Evolutionary conservation across 1,140 invertebrate species (phyloP).

Genomic region (Lepeophtheirus salmonis): DNA sequence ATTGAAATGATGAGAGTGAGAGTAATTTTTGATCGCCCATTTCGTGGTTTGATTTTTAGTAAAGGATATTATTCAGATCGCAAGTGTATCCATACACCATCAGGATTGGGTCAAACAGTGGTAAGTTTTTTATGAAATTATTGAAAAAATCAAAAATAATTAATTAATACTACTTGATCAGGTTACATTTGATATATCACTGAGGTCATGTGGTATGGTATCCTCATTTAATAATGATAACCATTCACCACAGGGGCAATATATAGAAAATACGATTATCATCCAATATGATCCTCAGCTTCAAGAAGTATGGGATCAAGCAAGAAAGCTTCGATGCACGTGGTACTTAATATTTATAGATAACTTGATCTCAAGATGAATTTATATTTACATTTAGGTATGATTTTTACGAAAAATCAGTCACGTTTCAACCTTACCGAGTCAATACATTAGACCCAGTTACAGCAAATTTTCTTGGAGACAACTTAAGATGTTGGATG

Average conservation of each 20-base stretch:
- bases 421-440: slow-evolving; percentile 77
- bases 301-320: slow-evolving; percentile 62
- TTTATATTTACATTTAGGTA: slow-evolving; percentile 31
- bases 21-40: too few relatives aligned
- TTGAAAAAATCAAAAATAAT: not conserved
- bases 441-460: slow-evolving; percentile 84
- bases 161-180: slow-evolving; percentile 41
- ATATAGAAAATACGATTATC: slow-evolving; percentile 85
- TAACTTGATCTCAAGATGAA: not conserved
- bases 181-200: slow-evolving; percentile 37
- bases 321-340: slow-evolving; percentile 62
- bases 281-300: slow-evolving; percentile 86
- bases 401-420: slow-evolving; percentile 81
- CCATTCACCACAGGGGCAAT: slow-evolving; percentile 51
- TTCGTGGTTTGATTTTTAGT: too few relatives aligned
- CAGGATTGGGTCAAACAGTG: slow-evolving; percentile 44
- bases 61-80: too few relatives aligned
- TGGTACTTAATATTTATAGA: slow-evolving; percentile 40
- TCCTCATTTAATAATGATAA: slow-evolving; percentile 15
- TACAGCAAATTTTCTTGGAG: slow-evolving; percentile 77
- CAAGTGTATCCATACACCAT: too few relatives aligned
- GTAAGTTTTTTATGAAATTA: not conserved
- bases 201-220: slow-evolving; percentile 23
- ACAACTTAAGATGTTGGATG: slow-evolving; percentile 90
- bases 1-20: too few relatives aligned